Conservation (phyloP, 2,797 vertebrate species). For the Hypotaenidia philippensis region DNA sequence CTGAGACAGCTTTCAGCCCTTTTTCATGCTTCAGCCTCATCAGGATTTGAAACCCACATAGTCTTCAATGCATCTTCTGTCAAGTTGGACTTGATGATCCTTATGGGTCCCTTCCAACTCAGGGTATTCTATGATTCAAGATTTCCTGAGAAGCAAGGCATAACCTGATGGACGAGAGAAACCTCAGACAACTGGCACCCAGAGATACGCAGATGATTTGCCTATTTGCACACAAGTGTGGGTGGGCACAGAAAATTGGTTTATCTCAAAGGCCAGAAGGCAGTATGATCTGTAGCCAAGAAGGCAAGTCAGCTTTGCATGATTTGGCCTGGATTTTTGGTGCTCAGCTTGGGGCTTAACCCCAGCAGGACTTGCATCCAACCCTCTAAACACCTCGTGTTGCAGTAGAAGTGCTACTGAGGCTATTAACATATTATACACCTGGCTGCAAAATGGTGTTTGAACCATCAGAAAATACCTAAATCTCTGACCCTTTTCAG, state of each 20-base stretch:
- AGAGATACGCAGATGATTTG: not conserved
- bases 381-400: not conserved
- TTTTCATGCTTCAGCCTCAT: not conserved
- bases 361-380: not conserved
- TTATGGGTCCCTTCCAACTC: too few relatives aligned
- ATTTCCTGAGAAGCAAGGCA: not conserved
- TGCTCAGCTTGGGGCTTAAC: not conserved
- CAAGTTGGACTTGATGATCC: too few relatives aligned
- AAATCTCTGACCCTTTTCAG: not conserved
- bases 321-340: not conserved
- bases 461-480: not conserved
- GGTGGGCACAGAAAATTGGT: not conserved
- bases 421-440: not conserved
- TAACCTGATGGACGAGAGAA: not conserved
- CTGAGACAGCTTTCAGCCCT: not conserved
- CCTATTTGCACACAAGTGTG: rapidly evolving
- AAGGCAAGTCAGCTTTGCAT: not conserved
- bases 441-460: not conserved
- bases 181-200: not conserved
- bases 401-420: rapidly evolving
- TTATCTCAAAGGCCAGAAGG: not conserved
- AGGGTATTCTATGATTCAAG: not conserved
- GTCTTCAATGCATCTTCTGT: not conserved
- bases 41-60: rapidly evolving
- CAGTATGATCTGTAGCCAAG: not conserved